Percentiles rank a stretch among this genome's conserved stretches.
These are phyloP conservation scores for Amblyornis subalaris DNA, from an alignment of 2,113 vertebrate genomes.

Conservation along the genomic window DNA sequence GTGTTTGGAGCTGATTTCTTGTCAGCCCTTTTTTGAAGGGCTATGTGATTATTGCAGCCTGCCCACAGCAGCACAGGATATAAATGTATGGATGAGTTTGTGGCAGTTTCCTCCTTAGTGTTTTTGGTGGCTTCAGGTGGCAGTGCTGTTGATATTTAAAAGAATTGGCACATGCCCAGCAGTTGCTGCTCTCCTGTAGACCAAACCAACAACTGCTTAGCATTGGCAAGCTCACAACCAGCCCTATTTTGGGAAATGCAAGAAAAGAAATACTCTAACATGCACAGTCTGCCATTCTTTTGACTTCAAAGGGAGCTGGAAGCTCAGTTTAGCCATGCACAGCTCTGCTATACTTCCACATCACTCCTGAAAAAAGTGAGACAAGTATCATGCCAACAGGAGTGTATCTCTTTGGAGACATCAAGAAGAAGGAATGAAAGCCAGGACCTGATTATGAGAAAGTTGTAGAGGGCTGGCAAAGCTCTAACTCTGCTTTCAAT, in stretches of 20 bases:
- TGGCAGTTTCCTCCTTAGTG: neutral
- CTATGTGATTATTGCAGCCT: neutral
- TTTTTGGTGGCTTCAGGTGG: neutral
- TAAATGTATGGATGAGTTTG: neutral
- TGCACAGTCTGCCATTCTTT: neutral
- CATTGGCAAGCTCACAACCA: neutral
- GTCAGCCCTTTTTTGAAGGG: neutral
- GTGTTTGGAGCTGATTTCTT: neutral
- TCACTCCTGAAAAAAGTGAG: neutral
- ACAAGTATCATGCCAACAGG: neutral
- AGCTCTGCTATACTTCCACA: neutral
- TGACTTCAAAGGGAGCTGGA: neutral
- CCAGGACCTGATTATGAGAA: neutral
- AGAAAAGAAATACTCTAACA: neutral
- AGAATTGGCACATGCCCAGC: neutral
- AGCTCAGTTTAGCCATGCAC: neutral
- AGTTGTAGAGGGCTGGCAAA: neutral
- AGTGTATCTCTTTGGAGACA: neutral
- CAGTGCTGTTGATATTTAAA: neutral
- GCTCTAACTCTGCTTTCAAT: neutral
- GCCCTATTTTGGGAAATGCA: neutral
- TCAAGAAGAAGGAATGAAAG: neutral
- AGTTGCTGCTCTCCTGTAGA: neutral
- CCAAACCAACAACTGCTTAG: neutral
- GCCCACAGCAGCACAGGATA: neutral